Evolutionary conservation across 2,888 invertebrate species (phyloP).

Genomic region (Lottia gigantea): DNA sequence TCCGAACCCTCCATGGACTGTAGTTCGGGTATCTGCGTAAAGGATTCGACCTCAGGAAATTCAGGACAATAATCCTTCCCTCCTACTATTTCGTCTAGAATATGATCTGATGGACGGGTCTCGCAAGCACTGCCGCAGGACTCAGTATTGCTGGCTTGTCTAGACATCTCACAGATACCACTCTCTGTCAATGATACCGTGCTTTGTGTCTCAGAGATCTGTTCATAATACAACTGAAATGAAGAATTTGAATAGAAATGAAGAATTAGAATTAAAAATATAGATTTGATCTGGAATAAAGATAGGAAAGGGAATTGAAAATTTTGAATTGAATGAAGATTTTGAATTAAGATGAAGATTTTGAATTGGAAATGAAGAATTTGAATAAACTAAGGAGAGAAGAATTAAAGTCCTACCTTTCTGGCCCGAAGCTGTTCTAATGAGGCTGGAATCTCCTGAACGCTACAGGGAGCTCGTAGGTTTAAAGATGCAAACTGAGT

Average conservation of each 20-base stretch:
- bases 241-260: no score
- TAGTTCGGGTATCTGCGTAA: not conserved
- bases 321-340: no score
- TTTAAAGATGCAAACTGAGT: constrained; percentile 58
- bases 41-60: not conserved
- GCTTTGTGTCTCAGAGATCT: constrained; percentile 34
- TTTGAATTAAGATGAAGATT: no score
- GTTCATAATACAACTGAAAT: constrained; percentile 43
- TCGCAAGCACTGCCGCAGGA: constrained; percentile 50
- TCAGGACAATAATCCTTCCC: not conserved
- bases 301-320: no score
- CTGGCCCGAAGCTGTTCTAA: constrained; percentile 54
- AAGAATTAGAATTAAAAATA: no score
- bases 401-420: constrained; percentile 42
- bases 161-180: constrained; percentile 53
- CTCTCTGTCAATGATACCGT: constrained; percentile 49
- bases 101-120: constrained; percentile 28
- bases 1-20: not conserved
- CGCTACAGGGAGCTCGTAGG: constrained; percentile 56
- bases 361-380: no score
- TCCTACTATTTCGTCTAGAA: constrained; percentile 35
- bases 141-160: constrained; percentile 60
- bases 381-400: no score
- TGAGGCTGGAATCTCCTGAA: constrained; percentile 50
- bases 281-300: no score